These are phyloP conservation scores for Morpho deidamia DNA, from an alignment of 2,888 invertebrate species.

Conservation along the genomic window DNA sequence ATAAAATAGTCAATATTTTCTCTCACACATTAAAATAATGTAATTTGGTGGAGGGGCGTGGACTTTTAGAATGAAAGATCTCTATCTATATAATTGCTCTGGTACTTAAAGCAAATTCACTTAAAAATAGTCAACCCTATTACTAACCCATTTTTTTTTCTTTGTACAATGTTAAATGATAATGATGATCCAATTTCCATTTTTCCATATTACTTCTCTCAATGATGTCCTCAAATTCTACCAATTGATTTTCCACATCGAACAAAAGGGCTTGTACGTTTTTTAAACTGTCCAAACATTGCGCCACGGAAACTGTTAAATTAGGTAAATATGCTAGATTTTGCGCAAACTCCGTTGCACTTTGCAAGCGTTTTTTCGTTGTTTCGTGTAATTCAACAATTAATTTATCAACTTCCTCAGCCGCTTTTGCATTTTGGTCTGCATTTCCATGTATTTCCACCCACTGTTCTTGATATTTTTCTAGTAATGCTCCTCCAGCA, in stretches of 20 bases:
- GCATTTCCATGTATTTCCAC: constrained; percentile 82
- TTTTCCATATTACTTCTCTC: constrained; percentile 84
- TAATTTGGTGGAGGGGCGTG: too few species aligned
- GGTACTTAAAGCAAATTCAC: too few species aligned
- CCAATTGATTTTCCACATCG: constrained; percentile 81
- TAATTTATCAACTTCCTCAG: constrained; percentile 70
- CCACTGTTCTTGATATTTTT: constrained; percentile 86
- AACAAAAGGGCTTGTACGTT: constrained; percentile 78
- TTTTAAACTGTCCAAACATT: constrained; percentile 71
- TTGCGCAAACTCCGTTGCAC: constrained; percentile 54
- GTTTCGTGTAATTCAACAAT: constrained; percentile 53
- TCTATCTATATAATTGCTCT: too few species aligned
- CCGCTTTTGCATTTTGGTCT: constrained; percentile 82
- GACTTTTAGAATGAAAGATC: too few species aligned
- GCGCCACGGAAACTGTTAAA: constrained; percentile 63
- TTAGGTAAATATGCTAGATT: constrained; percentile 54
- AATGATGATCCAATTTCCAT: constrained; percentile 84
- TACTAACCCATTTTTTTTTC: constrained; percentile 83
- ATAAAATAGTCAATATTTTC: too few species aligned
- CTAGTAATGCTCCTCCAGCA: constrained; percentile 83
- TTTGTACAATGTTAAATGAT: constrained; percentile 84
- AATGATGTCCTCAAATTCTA: constrained; percentile 82
- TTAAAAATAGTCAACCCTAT: too few species aligned
- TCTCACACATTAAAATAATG: too few species aligned
- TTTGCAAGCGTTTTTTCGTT: constrained; percentile 48